These are phyloP conservation scores for Pseudonaja textilis DNA, from an alignment of 2,113 vertebrate species.

Conservation along the genomic window DNA sequence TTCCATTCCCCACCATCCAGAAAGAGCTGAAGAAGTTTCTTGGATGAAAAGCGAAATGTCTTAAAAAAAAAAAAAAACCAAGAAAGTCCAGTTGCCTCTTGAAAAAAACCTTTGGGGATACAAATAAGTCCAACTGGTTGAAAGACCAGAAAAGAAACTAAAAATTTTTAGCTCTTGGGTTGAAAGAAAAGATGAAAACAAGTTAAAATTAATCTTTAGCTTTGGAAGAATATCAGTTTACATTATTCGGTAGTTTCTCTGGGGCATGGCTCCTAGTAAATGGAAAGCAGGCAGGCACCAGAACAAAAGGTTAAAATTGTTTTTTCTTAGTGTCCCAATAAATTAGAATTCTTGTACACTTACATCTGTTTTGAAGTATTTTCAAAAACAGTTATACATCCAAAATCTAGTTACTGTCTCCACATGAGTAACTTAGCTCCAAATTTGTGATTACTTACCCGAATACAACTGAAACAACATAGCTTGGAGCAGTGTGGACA, in stretches of 20 bases:
- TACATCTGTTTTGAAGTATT: neutral
- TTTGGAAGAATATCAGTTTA: neutral
- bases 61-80: no score
- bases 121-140: neutral
- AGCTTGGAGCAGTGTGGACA: constrained; percentile 99
- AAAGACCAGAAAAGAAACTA: neutral
- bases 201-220: neutral
- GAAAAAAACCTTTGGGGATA: no score
- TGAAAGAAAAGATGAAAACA: neutral
- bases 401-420: neutral
- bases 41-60: no score
- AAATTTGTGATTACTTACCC: constrained; percentile 73
- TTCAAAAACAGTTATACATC: neutral
- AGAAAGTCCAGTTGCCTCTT: no score
- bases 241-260: neutral
- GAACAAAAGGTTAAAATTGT: neutral
- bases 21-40: no score
- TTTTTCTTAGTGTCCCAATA: neutral
- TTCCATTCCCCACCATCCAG: no score
- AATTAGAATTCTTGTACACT: neutral
- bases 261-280: neutral
- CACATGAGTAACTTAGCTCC: neutral
- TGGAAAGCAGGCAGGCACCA: neutral
- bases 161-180: neutral
- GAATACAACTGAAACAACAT: constrained; percentile 98